These are phyloP conservation scores for Acleris sparsana DNA, from an alignment of 2,888 invertebrate species.

Conservation along the genomic window DNA sequence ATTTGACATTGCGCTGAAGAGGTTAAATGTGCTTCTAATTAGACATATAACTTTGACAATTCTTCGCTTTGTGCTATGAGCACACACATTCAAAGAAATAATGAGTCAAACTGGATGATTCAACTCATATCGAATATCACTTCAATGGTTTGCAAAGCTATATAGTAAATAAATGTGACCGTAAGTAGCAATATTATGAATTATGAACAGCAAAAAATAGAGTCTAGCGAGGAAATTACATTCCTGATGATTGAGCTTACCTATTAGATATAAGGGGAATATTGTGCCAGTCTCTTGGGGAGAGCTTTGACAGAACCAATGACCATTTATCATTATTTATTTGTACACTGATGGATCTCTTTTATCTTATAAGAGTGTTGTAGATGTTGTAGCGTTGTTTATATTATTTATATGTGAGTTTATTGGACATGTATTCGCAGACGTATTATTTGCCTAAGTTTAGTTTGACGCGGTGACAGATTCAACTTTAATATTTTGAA, in stretches of 20 bases:
- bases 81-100: neutral
- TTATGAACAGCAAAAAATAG: no score
- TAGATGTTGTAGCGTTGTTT: no score
- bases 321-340: neutral
- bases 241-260: neutral
- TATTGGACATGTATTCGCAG: no score
- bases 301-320: neutral
- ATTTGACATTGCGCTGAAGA: no score
- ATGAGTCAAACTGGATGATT: constrained; percentile 29
- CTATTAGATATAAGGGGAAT: neutral
- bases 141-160: no score
- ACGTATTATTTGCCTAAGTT: no score
- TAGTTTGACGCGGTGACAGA: no score
- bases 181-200: no score
- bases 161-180: no score
- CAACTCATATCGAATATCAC: constrained; percentile 16
- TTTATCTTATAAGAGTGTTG: no score
- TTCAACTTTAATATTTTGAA: no score
- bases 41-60: neutral
- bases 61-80: constrained; percentile 17
- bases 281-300: neutral
- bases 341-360: neutral
- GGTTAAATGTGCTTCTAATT: constrained; percentile 8
- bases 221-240: neutral
- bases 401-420: no score